Evolutionary conservation across 2,888 invertebrate genomes (phyloP), one percentile per base, ranked within the genome.

Genomic region (Tenthredo scrophulariae): DNA sequence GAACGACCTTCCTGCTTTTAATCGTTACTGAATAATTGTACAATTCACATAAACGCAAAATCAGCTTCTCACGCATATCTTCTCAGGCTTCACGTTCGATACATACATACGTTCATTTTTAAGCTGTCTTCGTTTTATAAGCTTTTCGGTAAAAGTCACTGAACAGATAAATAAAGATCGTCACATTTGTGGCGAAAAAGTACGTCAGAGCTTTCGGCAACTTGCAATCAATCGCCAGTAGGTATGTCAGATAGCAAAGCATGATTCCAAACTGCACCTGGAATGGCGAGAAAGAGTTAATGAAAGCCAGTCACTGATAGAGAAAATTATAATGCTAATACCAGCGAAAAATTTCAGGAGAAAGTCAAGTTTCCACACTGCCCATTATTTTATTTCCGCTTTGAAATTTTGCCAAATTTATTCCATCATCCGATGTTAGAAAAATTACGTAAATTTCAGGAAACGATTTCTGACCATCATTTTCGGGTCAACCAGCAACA

Each of bases 201-300:
- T 94, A 94, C 1, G 95, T 94, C 15, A 95, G 91, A 0, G 94
- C 94, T 89, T 94, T 95, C 58, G 95, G 94, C 91, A 95, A 93
- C 85, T 94, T 94, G 92, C 95, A 95, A 87, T 95, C 95, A 92
- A 94, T 94, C 33, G 92, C 93, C 70, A 94, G 93, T 1, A 94
- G 94, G 91, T 94, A 93, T 37, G 94, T 91, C 92, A 96, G 94
- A 91, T 96, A 97, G 10, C 93, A 91, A 33, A 97, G 93, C 94
- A 97, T 96, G 65, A 97, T 91, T 40, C 95, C 93, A 89, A 97
- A 97, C 91, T 97, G 97, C 1, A 95, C 92, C 96, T 96, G 94
- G 26, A 93, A 94, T 85, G 86, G 87, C 77, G 77, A 33, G 18
- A 83, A 7, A 13, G 1, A 10, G 10, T 40, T 18, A 58, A 29